phyloP scores from a whole-genome alignment of 2,888 invertebrate species.

The Lottia scabra region DNA sequence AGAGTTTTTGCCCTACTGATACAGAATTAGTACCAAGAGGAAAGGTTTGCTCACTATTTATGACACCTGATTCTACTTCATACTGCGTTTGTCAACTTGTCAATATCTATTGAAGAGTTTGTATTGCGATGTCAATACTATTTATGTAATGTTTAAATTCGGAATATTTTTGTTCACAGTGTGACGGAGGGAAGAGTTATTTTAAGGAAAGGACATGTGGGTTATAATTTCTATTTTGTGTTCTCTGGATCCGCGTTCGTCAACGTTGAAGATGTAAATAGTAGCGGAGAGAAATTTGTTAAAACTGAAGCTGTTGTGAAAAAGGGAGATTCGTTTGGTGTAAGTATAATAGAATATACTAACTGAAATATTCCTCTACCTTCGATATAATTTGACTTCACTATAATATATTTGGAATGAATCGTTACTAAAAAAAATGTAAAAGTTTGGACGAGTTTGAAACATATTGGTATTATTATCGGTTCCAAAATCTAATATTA shows the following conservation, averaged over 20 bases:
- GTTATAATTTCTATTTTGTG: slow-evolving; percentile 53
- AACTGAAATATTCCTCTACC: not conserved
- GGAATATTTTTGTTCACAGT: slow-evolving; percentile 28
- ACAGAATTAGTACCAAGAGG: too few species aligned
- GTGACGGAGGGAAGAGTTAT: slow-evolving; percentile 50
- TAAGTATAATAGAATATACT: slow-evolving; percentile 30
- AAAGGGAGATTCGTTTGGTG: slow-evolving; percentile 55
- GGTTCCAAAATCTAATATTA: too few species aligned
- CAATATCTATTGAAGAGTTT: not conserved
- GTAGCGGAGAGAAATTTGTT: slow-evolving; percentile 40
- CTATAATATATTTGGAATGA: too few species aligned
- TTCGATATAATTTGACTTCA: not conserved
- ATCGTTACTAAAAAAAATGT: too few species aligned
- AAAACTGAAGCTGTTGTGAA: slow-evolving; percentile 47
- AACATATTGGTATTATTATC: too few species aligned
- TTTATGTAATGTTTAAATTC: not conserved
- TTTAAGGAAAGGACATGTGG: slow-evolving; percentile 53
- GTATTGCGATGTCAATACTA: too few species aligned
- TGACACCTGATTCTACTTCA: too few species aligned
- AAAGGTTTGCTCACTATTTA: too few species aligned
- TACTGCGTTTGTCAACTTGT: not conserved
- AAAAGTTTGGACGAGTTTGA: too few species aligned
- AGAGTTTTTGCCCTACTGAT: too few species aligned
- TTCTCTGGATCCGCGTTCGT: slow-evolving; percentile 56
- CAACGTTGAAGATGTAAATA: slow-evolving; percentile 41